Percentiles rank a stretch among this genome's conserved stretches.
Conservation (phyloP, 2,797 vertebrate genomes). For the Amblyopsis hoosieri region DNA sequence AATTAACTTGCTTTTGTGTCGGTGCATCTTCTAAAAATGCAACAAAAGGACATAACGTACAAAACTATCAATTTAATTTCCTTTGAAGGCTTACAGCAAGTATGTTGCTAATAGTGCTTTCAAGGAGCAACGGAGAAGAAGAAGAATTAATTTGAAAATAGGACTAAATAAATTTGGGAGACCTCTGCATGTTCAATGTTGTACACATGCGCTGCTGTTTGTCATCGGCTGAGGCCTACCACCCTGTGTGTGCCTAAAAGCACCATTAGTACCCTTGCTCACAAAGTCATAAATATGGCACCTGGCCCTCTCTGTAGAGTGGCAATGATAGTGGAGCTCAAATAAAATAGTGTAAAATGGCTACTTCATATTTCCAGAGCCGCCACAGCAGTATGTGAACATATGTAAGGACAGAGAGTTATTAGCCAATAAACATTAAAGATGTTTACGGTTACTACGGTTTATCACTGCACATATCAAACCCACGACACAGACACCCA, state of each 20-base stretch:
- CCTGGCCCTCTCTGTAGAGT: not conserved
- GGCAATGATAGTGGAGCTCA: too few relatives aligned
- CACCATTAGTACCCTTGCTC: too few relatives aligned
- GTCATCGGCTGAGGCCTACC: not conserved
- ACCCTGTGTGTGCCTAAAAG: not conserved
- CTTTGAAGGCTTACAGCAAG: too few relatives aligned
- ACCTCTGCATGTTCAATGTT: not conserved
- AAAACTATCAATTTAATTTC: too few relatives aligned
- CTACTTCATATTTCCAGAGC: slow-evolving; percentile 6
- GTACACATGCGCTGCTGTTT: not conserved
- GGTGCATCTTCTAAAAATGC: not conserved
- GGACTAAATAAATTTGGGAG: too few relatives aligned
- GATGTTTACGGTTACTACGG: slow-evolving; percentile 16
- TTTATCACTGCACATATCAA: slow-evolving; percentile 4
- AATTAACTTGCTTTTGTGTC: not conserved
- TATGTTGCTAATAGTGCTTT: too few relatives aligned
- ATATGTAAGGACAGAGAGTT: slow-evolving; percentile 21
- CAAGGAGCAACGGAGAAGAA: too few relatives aligned
- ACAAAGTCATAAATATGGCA: not conserved
- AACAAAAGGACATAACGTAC: too few relatives aligned
- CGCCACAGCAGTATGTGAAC: slow-evolving; percentile 12
- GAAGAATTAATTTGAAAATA: too few relatives aligned
- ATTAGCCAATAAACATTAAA: slow-evolving; percentile 15
- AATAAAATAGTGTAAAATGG: too few relatives aligned
- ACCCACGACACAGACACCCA: slow-evolving; percentile 14